Conservation (phyloP, 2,797 vertebrate species). For the Orientallactaga sibirica region DNA sequence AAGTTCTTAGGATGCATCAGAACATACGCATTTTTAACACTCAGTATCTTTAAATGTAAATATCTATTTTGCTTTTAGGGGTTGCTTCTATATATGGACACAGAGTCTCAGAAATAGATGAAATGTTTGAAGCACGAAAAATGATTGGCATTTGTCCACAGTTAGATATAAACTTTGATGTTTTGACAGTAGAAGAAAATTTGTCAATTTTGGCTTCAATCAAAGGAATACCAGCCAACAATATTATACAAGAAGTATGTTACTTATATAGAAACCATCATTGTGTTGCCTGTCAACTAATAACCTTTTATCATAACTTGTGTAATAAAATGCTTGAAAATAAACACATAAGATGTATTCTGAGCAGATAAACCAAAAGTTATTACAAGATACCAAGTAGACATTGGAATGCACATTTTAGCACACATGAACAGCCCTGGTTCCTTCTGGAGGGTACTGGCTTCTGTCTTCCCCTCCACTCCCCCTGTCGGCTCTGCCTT, state of each 20-base stretch:
- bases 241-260: constrained; percentile 92
- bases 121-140: constrained; percentile 94
- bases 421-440: background rate
- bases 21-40: constrained; percentile 4
- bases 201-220: constrained; percentile 96
- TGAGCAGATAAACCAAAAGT: background rate
- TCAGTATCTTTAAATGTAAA: constrained; percentile 46
- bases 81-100: constrained; percentile 95
- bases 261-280: background rate
- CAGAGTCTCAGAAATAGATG: constrained; percentile 94
- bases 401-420: constrained; percentile 3
- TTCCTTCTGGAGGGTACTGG: background rate
- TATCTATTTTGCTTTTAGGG: constrained; percentile 85
- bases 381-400: background rate
- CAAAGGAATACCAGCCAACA: constrained; percentile 93
- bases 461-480: background rate
- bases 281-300: constrained; percentile 36
- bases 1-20: constrained; percentile 33
- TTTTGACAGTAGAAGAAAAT: constrained; percentile 97
- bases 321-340: constrained; percentile 37
- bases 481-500: background rate
- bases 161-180: constrained; percentile 97
- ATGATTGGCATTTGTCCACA: constrained; percentile 97
- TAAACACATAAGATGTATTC: constrained; percentile 25
- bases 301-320: constrained; percentile 17